Percentiles rank a stretch among this genome's conserved stretches.
phyloP scores from a whole-genome alignment of 2,888 invertebrate genomes.

The Acleris cristana region DNA sequence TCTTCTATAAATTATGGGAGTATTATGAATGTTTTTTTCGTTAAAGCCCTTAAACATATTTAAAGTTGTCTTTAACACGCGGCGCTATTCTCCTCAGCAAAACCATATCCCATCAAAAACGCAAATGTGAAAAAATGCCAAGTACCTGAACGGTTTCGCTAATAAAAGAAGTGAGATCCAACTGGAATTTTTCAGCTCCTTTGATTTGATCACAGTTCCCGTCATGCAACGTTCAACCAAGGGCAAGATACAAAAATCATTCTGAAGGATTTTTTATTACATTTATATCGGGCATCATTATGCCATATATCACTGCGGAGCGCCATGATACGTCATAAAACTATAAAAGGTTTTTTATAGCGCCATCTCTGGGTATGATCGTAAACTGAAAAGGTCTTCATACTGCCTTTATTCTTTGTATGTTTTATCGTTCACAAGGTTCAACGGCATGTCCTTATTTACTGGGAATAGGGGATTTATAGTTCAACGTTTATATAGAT shows the following conservation, averaged over 20 bases:
- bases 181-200: too few species aligned
- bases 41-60: too few species aligned
- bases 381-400: constrained; percentile 24
- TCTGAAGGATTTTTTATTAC: constrained; percentile 18
- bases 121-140: too few species aligned
- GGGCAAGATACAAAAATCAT: background rate
- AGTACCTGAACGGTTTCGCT: too few species aligned
- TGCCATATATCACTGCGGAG: constrained; percentile 23
- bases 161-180: too few species aligned
- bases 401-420: constrained; percentile 30
- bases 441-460: constrained; percentile 10
- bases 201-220: too few species aligned
- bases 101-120: too few species aligned
- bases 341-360: constrained; percentile 36
- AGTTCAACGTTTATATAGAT: background rate
- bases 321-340: constrained; percentile 27
- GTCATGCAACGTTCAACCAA: background rate
- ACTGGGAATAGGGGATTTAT: background rate
- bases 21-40: too few species aligned
- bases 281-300: constrained; percentile 21
- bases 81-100: too few species aligned
- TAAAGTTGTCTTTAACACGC: too few species aligned
- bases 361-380: constrained; percentile 20
- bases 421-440: constrained; percentile 17
- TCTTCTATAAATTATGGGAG: too few species aligned